phyloP scores from a whole-genome alignment of 2,113 vertebrate genomes.

The Ictalurus punctatus region DNA sequence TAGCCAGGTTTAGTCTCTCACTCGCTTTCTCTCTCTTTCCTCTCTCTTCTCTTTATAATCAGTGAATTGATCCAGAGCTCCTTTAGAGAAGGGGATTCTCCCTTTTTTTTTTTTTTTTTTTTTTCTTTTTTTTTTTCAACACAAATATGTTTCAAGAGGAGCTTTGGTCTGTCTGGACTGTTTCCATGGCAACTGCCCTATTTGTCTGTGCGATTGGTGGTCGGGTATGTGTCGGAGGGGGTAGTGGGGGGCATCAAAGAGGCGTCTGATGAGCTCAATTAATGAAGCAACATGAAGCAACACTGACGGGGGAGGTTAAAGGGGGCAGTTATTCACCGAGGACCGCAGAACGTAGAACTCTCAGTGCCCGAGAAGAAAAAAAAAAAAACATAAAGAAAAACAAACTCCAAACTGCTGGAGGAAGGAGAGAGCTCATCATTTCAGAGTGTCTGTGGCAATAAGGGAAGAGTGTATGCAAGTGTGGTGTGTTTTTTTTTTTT shows the following conservation, averaged over 20 bases:
- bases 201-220: constrained; percentile 79
- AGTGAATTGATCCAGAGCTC: constrained; percentile 31
- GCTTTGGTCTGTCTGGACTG: constrained; percentile 86
- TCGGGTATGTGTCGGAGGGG: constrained; percentile 44
- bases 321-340: constrained; percentile 88
- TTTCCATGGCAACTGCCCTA: constrained; percentile 94
- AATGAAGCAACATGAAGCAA: constrained; percentile 80
- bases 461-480: constrained; percentile 35
- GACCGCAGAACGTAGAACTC: constrained; percentile 72
- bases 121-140: constrained; percentile 75
- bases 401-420: constrained; percentile 12
- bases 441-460: constrained; percentile 39
- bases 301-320: constrained; percentile 92
- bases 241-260: constrained; percentile 79
- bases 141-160: constrained; percentile 90
- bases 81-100: constrained; percentile 71
- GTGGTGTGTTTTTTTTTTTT: constrained; percentile 17
- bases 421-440: constrained; percentile 33
- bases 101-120: constrained; percentile 79
- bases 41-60: constrained; percentile 28
- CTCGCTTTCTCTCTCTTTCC: constrained; percentile 1
- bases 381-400: background rate
- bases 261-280: constrained; percentile 95
- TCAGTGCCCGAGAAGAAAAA: background rate
- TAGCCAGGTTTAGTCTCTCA: constrained; percentile 4